Evolutionary conservation across 2,113 vertebrate species (phyloP), one percentile per base, ranked within the genome.

Genomic region (Plecturocebus donacophilus): DNA sequence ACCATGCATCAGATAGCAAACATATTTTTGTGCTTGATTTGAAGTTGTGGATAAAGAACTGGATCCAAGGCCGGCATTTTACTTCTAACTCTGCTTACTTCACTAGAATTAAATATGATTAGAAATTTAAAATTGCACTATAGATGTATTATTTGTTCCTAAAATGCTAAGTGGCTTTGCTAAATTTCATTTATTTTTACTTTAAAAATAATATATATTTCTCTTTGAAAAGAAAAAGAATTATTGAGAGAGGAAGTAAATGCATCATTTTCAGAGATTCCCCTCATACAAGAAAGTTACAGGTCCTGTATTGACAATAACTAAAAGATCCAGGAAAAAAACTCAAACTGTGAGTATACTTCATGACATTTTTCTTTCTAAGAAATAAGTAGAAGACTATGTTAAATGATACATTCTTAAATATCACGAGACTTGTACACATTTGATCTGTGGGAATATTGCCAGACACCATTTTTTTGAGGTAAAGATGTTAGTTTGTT

Each of bases 241-340:
- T 91, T 87, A 84, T 27, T 47, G 56, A 96, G 56, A 94, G 5
- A 90, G 1, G 6, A 93, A 38, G 16, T 84, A 84, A 86, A n/a
- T 82, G 4, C 16, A 58, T 61, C 42, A 52, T 47, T 92, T 97
- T 79, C 84, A 93, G 42, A 45, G 66, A 25, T 94, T 58, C 89
- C 68, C 87, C 3, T 71, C 84, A 58, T 45, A 38, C 61, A 83
- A 80, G 64, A 85, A 86, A 97, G 80, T 56, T 87, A 94, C 96
- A 83, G 12, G 0, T 4, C 66, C 45, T 49, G 1, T 93, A 89
- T 89, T 92, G 77, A 71, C 19, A 94, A 85, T 89, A 96, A 97
- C 87, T 86, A 95, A 20, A 90, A 96, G 40, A 95, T 27, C 38
- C 20, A 91, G 38, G 93, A 90, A 95, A 91, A 19, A 45, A 91